Base-by-base conservation (phyloP, 2,113 vertebrate species). In the Agapornis roseicollis region DNA sequence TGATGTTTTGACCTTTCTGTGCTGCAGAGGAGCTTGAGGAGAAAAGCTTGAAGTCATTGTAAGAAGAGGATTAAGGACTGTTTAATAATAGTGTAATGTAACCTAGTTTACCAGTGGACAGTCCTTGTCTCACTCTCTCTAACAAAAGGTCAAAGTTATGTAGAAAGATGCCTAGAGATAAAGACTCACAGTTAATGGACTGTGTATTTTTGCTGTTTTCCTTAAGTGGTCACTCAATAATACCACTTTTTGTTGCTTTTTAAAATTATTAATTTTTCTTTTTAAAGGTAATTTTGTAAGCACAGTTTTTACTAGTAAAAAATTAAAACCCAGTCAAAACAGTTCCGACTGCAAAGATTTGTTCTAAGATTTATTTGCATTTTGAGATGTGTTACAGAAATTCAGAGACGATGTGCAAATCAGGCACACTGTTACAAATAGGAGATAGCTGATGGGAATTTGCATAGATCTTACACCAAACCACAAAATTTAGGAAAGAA, bases 1-100 rank as follows among this genome's bases (percentile, higher is more conserved):
- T 81, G 66, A 44, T 86, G 35, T 42, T 94, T 89, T 96, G 90
- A 91, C 93, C 93, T 97, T 95, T 90, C 47, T 78, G 69, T 85
- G 35, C 64, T 78, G n/a, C 44, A 88, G 82, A 92, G 65, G 55
- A 94, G 55, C 82, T 94, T 85, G 85, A 94, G 60, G 55, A 87
- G 27, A 76, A 81, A 77, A 42, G 37, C 74, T 65, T 78, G 18
- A 81, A 85, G 41, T 76, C 47, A 37, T 50, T 90, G 68, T 89
- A 78, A 70, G 42, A 69, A 37, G 55, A 87, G 78, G 80, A 55
- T 73, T 93, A 79, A 91, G 71, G 41, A 49, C 50, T 76, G 47
- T 68, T 86, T 71, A 80, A 63, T 80, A 92, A 76, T 31, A 85
- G 44, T 70, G 13, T 81, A 39, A 80, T n/a, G 68, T 83, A 82